These are phyloP conservation scores for Hirtodrosophila alboralis DNA, from an alignment of 2,888 invertebrate genomes.

Conservation along the genomic window DNA sequence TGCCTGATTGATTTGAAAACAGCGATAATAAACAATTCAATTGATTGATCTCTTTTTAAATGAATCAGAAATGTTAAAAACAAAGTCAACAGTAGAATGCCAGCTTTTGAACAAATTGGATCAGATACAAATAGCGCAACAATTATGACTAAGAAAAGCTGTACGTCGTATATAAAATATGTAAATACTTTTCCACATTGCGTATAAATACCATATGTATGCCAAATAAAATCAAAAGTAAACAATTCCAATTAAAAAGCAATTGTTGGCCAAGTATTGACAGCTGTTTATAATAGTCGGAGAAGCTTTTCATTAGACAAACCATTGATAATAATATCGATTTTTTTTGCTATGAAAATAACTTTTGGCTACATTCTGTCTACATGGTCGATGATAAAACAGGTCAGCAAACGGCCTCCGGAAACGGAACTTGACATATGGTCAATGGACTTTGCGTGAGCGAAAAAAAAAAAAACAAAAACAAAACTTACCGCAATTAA, in stretches of 20 bases:
- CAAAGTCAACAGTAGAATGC: neutral
- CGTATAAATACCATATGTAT: slow-evolving; percentile 38
- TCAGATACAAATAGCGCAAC: slow-evolving; percentile 6
- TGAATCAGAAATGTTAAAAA: neutral
- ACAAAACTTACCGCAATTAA: slow-evolving; percentile 76
- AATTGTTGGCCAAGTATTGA: slow-evolving; percentile 34
- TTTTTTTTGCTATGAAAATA: slow-evolving; percentile 38
- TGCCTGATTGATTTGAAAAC: too few species aligned
- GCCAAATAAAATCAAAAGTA: slow-evolving; percentile 33
- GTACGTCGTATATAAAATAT: slow-evolving; percentile 2
- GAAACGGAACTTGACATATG: slow-evolving; percentile 7
- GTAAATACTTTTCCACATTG: slow-evolving; percentile 15
- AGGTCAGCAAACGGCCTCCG: slow-evolving; percentile 17
- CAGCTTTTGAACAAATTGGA: slow-evolving; percentile 8
- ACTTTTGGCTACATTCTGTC: slow-evolving; percentile 34
- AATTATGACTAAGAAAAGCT: slow-evolving; percentile 1
- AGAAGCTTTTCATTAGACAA: neutral
- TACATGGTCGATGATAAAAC: slow-evolving; percentile 12
- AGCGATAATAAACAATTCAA: too few species aligned
- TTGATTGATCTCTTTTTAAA: too few species aligned
- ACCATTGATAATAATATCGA: slow-evolving; percentile 28
- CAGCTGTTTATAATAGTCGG: slow-evolving; percentile 34
- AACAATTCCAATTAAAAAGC: slow-evolving; percentile 28
- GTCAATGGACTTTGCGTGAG: slow-evolving; percentile 15
- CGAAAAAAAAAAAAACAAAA: too few species aligned